phyloP scores from a whole-genome alignment of 1,140 invertebrate species.

The Phocides pigmalion region DNA sequence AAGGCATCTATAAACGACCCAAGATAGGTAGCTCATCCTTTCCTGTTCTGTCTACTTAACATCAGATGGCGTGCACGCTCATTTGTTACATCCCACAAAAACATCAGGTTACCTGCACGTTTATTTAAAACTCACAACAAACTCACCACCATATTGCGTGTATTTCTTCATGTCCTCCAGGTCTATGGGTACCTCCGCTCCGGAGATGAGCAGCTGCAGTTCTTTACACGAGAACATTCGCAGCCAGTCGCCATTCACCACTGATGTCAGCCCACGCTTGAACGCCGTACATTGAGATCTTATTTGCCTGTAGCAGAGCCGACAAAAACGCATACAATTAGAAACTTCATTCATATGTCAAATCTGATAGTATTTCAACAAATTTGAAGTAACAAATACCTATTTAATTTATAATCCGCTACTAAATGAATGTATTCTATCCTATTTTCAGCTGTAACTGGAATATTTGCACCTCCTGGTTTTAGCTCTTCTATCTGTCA shows the following conservation, averaged over 20 bases:
- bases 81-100: no score
- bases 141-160: constrained; percentile 90
- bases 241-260: constrained; percentile 95
- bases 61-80: no score
- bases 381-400: no score
- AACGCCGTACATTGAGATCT: constrained; percentile 93
- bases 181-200: constrained; percentile 96
- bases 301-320: constrained; percentile 88
- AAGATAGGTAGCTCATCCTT: no score
- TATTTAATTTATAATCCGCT: constrained; percentile 97
- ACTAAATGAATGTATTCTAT: constrained; percentile 98
- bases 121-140: neutral
- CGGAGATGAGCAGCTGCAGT: constrained; percentile 96
- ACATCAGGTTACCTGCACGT: no score
- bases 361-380: no score
- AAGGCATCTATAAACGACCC: no score
- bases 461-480: constrained; percentile 93
- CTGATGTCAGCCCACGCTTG: constrained; percentile 93
- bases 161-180: constrained; percentile 93
- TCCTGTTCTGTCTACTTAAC: no score
- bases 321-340: no score
- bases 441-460: constrained; percentile 95
- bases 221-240: constrained; percentile 98
- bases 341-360: no score
- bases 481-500: constrained; percentile 94